Conservation (phyloP, 2,888 invertebrate genomes). For the Tetropium fuscum region DNA sequence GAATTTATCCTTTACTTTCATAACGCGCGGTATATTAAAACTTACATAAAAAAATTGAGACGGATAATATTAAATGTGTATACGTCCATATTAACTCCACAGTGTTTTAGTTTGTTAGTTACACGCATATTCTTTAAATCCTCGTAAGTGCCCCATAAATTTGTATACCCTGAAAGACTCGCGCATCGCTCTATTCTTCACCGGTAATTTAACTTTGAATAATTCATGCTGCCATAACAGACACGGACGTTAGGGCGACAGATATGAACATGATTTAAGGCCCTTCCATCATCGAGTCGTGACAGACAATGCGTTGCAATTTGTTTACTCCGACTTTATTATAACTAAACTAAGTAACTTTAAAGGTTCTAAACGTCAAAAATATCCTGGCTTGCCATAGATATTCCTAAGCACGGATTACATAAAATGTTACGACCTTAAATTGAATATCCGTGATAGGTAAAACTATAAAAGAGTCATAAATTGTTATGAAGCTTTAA, state of each 20-base stretch:
- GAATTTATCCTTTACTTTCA: too few relatives aligned
- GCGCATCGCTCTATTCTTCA: neutral
- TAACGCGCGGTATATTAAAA: too few relatives aligned
- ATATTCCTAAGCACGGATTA: neutral
- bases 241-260: slow-evolving; percentile 22
- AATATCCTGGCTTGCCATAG: slow-evolving; percentile 16
- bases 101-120: too few relatives aligned
- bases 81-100: too few relatives aligned
- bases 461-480: neutral
- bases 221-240: slow-evolving; percentile 15
- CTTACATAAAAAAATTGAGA: too few relatives aligned
- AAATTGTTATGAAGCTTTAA: neutral
- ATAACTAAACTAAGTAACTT: slow-evolving; percentile 31
- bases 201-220: slow-evolving; percentile 16
- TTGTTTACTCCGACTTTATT: slow-evolving; percentile 25
- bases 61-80: too few relatives aligned
- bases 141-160: neutral
- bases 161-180: neutral
- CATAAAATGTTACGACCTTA: slow-evolving; percentile 17
- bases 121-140: too few relatives aligned
- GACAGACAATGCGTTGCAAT: slow-evolving; percentile 26
- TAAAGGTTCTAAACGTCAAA: slow-evolving; percentile 30
- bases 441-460: slow-evolving; percentile 18
- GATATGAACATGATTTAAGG: slow-evolving; percentile 26
- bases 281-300: slow-evolving; percentile 18